A percentile compares a stretch with the other conserved stretches of the same genome.
Evolutionary conservation across 2,113 vertebrate species (phyloP).

Genomic region (Mola mola): DNA sequence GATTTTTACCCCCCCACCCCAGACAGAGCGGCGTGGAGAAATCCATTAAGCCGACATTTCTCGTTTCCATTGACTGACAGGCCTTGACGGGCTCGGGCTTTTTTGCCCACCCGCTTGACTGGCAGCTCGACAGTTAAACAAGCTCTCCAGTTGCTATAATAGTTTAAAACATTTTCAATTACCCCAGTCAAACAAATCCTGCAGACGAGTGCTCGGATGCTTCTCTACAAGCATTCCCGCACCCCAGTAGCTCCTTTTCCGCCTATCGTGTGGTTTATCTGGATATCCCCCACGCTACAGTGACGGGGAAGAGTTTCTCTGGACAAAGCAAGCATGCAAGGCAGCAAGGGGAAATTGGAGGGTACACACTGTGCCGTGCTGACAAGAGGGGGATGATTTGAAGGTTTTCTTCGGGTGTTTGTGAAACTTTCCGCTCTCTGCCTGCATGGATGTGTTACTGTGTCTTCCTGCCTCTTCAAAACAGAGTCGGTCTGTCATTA

Average conservation of each 20-base stretch:
- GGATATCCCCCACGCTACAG: conserved; percentile 30
- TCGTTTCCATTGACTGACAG: conserved; percentile 99
- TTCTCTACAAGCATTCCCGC: conserved; percentile 72
- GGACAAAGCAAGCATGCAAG: conserved; percentile 52
- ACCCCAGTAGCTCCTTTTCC: conserved; percentile 53
- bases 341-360: conserved; percentile 39
- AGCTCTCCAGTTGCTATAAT: conserved; percentile 99
- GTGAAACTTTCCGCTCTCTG: conserved; percentile 5
- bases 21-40: conserved; percentile 94
- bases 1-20: conserved; percentile 87
- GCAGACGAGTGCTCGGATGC: conserved; percentile 88
- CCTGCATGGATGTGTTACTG: too few species aligned
- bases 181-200: conserved; percentile 99
- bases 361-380: conserved; percentile 30
- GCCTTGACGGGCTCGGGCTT: conserved; percentile 95
- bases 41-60: conserved; percentile 99
- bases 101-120: conserved; percentile 93
- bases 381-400: conserved; percentile 18
- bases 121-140: conserved; percentile 99
- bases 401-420: conserved; percentile 10
- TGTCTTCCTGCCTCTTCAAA: conserved; percentile 24
- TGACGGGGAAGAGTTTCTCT: conserved; percentile 34
- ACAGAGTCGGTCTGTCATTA: conserved; percentile 54
- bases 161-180: conserved; percentile 99
- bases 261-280: conserved; percentile 56